Conservation (phyloP, 1,140 invertebrate species). For the Daktulosphaira vitifoliae region DNA sequence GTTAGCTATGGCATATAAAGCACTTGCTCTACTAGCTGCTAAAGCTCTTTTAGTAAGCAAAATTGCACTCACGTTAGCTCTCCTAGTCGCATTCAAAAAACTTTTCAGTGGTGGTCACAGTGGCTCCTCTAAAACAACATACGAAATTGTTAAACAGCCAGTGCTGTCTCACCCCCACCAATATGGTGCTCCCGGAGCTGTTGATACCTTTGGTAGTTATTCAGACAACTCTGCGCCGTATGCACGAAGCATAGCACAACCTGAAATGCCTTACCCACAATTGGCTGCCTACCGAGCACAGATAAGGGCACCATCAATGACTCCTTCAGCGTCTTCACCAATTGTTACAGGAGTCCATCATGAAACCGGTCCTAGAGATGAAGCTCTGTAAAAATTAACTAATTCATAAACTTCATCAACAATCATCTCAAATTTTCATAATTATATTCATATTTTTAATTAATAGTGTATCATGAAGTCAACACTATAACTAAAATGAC, state of each 20-base stretch:
- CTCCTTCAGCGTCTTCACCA: not conserved
- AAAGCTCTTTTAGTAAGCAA: conserved; percentile 64
- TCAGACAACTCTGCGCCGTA: conserved; percentile 44
- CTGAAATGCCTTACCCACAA: conserved; percentile 18
- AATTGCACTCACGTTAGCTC: conserved; percentile 63
- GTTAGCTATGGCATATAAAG: conserved; percentile 63
- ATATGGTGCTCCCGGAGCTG: conserved; percentile 60
- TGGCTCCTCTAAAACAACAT: conserved; percentile 65
- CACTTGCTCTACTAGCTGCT: conserved; percentile 59
- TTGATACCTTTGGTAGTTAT: conserved; percentile 43
- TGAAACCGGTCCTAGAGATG: not conserved
- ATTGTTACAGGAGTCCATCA: not conserved
- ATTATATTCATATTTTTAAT: too few species aligned
- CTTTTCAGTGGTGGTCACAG: conserved; percentile 51
- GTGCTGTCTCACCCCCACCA: conserved; percentile 65
- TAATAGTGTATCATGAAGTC: too few species aligned
- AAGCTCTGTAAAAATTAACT: conserved; percentile 1
- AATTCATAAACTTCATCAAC: too few species aligned
- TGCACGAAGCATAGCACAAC: conserved; percentile 39
- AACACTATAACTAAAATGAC: too few species aligned
- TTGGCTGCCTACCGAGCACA: conserved; percentile 14
- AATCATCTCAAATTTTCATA: too few species aligned
- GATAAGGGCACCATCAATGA: not conserved
- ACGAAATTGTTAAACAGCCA: conserved; percentile 77
- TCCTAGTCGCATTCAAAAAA: conserved; percentile 67